Percentiles rank a stretch among this genome's conserved stretches.
These are phyloP conservation scores for Sardina pilchardus DNA, from an alignment of 2,113 vertebrate genomes.

Conservation along the genomic window DNA sequence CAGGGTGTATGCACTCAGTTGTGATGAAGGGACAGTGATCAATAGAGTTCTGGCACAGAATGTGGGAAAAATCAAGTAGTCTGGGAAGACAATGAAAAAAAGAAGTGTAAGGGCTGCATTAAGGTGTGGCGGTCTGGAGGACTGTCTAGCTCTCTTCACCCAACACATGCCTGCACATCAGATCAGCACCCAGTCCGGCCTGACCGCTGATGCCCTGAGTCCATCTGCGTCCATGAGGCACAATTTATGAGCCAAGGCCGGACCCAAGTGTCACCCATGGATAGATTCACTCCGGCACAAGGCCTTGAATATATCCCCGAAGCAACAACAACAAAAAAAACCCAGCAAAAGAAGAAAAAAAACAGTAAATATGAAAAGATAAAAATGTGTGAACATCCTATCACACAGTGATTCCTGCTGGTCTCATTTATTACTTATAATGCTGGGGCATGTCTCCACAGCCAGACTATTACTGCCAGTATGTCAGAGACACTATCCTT, in stretches of 20 bases:
- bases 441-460: background rate
- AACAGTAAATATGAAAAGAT: background rate
- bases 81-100: background rate
- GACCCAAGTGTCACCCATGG: constrained; percentile 38
- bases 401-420: background rate
- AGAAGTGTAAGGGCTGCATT: background rate
- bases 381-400: background rate
- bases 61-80: background rate
- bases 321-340: background rate
- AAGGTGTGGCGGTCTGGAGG: background rate
- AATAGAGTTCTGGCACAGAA: background rate
- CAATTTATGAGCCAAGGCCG: constrained; percentile 44
- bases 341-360: background rate
- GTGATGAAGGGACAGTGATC: background rate
- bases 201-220: background rate
- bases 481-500: too few relatives aligned
- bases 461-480: background rate
- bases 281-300: constrained; percentile 38
- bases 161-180: background rate
- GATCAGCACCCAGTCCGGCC: background rate
- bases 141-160: background rate
- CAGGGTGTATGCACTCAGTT: background rate
- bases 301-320: constrained; percentile 45
- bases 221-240: constrained; percentile 33
- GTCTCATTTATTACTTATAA: background rate